Evolutionary conservation across 2,797 vertebrate genomes (phyloP), one percentile per base, ranked within the genome.

Genomic region (Hippocampus kuda): DNA sequence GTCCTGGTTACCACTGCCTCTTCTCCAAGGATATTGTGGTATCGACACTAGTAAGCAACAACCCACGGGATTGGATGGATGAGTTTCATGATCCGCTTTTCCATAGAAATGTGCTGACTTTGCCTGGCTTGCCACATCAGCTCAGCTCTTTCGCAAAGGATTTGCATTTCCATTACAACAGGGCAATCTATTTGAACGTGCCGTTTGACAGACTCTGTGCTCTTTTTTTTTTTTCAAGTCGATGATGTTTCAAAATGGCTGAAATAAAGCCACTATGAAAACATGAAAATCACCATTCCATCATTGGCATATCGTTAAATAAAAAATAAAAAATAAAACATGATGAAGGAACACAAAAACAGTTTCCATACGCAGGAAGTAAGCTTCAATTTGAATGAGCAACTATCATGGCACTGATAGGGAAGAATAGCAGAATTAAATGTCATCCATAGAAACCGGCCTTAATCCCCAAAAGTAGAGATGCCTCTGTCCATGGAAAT

Each of bases 381-480:
- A 24, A 24, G 12, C 12, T 42, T 44, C 2, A 5, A 26, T 65
- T 65, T 46, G 2, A 42, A 48, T 48, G 2, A n/a, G 2, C 20
- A 63, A 61, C 27, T 60, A 60, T 18, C 3, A 63, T 42, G 22
- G 11, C 20, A 61, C 60, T 61, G 34, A 62, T 41, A 16, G 41
- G 12, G 42, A 46, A 26, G 24, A 26, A 57, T 57, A 27, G 56
- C 79, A 73, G 77, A 87, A 87, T 87, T 78, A 87, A 90, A 91
- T 90, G 88, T 88, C 84, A 88, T 83, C 75, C 78, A 75, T 38
- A 64, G 68, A 83, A 70, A 70, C 79, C 49, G 16, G 57, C 15
- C 2, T 60, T 34, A 34, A 60, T 60, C 57, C 27, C 11, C 20
- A 27, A 34, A 60, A n/a, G 4, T 69, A 81, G 73, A 49, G 48